These are phyloP conservation scores for Xanthorhoe spadicearia DNA, from an alignment of 2,888 invertebrate genomes.

Conservation along the genomic window DNA sequence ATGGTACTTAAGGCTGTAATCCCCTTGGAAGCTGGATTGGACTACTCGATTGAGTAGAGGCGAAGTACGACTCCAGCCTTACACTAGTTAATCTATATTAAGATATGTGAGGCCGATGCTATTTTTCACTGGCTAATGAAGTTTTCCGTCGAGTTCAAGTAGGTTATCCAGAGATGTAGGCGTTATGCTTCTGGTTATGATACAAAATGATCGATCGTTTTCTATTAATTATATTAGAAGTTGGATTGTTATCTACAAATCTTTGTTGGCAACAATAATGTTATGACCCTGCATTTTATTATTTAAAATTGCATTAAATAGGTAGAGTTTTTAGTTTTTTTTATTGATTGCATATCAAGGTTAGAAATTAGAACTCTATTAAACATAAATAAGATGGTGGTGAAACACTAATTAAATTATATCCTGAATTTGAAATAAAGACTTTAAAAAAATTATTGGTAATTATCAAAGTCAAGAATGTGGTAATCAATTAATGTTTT, in stretches of 20 bases:
- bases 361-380: too few species aligned
- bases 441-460: too few species aligned
- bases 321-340: too few species aligned
- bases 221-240: not conserved
- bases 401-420: too few species aligned
- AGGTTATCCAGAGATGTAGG: not conserved
- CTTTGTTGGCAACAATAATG: not conserved
- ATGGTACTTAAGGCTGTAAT: too few species aligned
- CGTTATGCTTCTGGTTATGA: not conserved
- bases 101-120: slow-evolving; percentile 15
- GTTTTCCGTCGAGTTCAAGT: not conserved
- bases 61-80: not conserved
- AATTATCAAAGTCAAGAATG: too few species aligned
- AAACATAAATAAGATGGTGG: too few species aligned
- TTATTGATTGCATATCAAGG: too few species aligned
- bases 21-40: not conserved
- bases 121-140: slow-evolving; percentile 11
- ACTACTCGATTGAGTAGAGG: not conserved
- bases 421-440: too few species aligned
- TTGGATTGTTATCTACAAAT: not conserved
- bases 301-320: too few species aligned
- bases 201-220: not conserved
- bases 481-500: too few species aligned
- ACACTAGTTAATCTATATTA: not conserved
- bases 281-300: not conserved